Conservation (phyloP, 2,113 vertebrate species). For the Percina caprodes region DNA sequence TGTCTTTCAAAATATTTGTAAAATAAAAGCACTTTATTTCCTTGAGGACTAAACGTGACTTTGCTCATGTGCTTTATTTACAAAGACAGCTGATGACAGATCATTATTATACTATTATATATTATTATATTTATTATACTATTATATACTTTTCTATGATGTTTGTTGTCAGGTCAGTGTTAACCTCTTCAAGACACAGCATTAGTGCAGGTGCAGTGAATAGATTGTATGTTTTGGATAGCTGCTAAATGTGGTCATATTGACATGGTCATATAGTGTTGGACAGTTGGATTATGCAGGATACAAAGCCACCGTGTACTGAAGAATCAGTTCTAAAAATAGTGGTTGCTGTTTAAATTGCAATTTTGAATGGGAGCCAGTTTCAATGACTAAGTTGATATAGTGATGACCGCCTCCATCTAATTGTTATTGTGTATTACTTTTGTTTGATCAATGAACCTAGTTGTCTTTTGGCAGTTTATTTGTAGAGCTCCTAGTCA, state of each 20-base stretch:
- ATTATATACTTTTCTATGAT: not conserved
- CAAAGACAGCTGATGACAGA: not conserved
- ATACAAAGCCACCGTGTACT: not conserved
- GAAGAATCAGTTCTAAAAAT: not conserved
- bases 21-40: conserved; percentile 90
- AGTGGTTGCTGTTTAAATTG: not conserved
- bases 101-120: too few species aligned
- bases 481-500: not conserved
- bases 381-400: not conserved
- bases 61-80: conserved; percentile 1
- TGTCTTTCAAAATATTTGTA: conserved; percentile 71
- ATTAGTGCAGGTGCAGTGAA: too few species aligned
- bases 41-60: conserved; percentile 33
- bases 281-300: not conserved
- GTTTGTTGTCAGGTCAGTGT: not conserved
- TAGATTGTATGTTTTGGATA: not conserved
- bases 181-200: not conserved
- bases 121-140: too few species aligned
- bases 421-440: not conserved
- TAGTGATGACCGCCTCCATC: not conserved
- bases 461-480: not conserved
- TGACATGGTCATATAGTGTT: too few species aligned
- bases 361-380: not conserved
- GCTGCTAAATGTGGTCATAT: not conserved
- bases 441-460: not conserved